These are phyloP conservation scores for Notocelia uddmanniana DNA, from an alignment of 2,888 invertebrate genomes.

Conservation along the genomic window DNA sequence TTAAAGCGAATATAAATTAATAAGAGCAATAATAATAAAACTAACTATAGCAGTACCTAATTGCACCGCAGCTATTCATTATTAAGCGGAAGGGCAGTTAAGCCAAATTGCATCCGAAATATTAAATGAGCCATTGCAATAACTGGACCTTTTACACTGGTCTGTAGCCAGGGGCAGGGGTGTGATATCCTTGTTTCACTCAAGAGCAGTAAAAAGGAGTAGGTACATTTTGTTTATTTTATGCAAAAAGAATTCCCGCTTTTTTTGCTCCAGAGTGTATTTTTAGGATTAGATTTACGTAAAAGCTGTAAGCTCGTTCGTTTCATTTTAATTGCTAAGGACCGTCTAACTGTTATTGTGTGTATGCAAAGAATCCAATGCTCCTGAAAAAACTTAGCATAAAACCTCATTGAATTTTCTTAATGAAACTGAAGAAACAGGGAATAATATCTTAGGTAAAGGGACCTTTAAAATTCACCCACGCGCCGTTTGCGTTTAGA, in stretches of 20 bases:
- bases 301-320: no score
- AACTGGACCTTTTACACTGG: constrained; percentile 21
- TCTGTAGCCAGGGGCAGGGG: background rate
- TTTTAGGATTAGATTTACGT: no score
- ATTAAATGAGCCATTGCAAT: constrained; percentile 25
- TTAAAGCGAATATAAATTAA: background rate
- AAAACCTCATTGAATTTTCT: background rate
- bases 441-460: no score
- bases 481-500: no score
- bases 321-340: no score
- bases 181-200: background rate
- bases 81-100: background rate
- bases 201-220: background rate
- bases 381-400: no score
- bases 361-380: background rate
- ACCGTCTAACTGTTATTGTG: no score
- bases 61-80: constrained; percentile 8
- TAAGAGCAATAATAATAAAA: constrained; percentile 3
- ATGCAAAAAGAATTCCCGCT: no score
- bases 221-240: no score
- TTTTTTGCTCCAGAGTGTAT: no score
- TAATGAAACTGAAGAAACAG: background rate
- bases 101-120: constrained; percentile 29
- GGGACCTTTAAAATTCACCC: no score
- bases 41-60: background rate